A percentile compares a stretch with the other conserved stretches of the same genome.
Evolutionary conservation across 2,113 vertebrate species (phyloP).

Genomic region (Neopipo cinnamomea): DNA sequence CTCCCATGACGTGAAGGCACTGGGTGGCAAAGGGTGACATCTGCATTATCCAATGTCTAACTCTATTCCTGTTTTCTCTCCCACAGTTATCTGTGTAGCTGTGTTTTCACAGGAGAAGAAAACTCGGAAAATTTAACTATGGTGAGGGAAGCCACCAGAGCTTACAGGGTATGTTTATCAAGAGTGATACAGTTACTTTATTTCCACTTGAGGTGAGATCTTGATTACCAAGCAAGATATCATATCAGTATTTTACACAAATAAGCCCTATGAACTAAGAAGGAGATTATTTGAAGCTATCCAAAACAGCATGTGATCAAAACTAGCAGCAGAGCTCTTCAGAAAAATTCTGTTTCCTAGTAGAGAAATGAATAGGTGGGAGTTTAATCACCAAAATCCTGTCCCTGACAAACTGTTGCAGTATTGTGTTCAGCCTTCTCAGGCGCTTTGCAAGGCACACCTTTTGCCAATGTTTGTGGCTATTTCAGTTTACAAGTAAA

Average conservation of each 20-base stretch:
- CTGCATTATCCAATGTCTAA: background rate
- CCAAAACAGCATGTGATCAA: background rate
- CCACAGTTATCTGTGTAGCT: slow-evolving; percentile 82
- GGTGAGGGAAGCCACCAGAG: slow-evolving; percentile 67
- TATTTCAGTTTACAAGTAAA: background rate
- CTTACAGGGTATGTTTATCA: slow-evolving; percentile 81
- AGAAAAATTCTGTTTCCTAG: background rate
- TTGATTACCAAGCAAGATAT: background rate
- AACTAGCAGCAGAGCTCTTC: background rate
- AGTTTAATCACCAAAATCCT: background rate
- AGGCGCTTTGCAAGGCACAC: background rate
- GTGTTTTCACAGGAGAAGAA: slow-evolving; percentile 76
- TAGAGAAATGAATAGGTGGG: background rate
- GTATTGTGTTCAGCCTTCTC: background rate
- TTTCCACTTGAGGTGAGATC: background rate
- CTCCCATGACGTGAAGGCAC: background rate
- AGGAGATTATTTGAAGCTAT: background rate
- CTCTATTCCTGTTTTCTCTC: background rate
- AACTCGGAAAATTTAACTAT: slow-evolving; percentile 75
- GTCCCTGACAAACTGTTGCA: background rate
- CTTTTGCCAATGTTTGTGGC: background rate
- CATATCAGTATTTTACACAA: background rate
- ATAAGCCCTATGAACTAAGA: background rate
- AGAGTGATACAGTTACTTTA: background rate
- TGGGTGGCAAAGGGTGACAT: background rate